Base-by-base conservation (phyloP, 2,797 vertebrate species). In the Lagodon rhomboides region DNA sequence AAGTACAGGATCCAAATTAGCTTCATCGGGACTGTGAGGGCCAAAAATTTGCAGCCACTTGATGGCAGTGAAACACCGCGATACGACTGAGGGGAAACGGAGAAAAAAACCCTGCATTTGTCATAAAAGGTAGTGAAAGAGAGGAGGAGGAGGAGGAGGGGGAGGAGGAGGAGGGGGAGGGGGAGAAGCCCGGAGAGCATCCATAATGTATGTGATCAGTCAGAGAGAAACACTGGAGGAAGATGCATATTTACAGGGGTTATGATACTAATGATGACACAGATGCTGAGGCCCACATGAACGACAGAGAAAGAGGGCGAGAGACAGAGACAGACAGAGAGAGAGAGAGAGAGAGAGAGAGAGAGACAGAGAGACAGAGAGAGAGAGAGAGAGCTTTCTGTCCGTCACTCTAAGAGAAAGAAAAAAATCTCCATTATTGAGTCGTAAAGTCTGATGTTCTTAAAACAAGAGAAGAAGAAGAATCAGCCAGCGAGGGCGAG, bases 171-270 rank as follows among this genome's bases (percentile, higher is more conserved):
- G 65, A 73, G 49, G 60, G 70, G 5, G 59, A 85, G 47, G 27
- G 59, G 61, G 34, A 61, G 60, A 64, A 51, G 80, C 61, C 73
- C 69, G 72, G 62, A 69, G 77, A 84, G 83, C 86, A 91, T 92
- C 79, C 87, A 92, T 94, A 93, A 94, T 94, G 90, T 85, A 92
- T 94, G 91, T 90, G 91, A 93, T 93, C 90, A 89, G 88, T 89
- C 89, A 87, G 88, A 93, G 82, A 85, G 83, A 90, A 91, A 88
- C 84, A 82, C 51, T 72, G 82, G 73, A 87, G 78, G 87, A 92
- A 89, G 85, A 90, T 87, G 82, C 88, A 84, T 85, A 88, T 91
- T 89, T 85, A 85, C 87, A 80, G 86, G 22, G 85, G 81, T 88
- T 86, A 86, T 74, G 88, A 87, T 86, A 74, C 78, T 86, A 85